Conservation (phyloP, 2,113 vertebrate genomes). For the Dromaius novaehollandiae region DNA sequence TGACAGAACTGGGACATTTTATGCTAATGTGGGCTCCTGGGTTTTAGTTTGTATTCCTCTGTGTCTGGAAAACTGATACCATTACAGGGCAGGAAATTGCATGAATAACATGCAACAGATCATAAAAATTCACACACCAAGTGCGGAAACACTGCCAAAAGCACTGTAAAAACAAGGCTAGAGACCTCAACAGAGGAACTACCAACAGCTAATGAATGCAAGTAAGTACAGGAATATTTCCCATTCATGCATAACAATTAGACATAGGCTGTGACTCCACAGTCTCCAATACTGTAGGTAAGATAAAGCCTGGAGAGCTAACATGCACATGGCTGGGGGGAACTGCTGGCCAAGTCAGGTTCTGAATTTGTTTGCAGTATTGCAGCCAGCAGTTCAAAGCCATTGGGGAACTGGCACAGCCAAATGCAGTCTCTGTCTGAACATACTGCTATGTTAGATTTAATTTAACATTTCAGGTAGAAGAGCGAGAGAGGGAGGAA, state of each 20-base stretch:
- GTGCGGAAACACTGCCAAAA: constrained; percentile 78
- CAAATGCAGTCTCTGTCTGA: neutral
- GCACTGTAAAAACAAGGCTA: constrained; percentile 78
- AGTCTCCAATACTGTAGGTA: constrained; percentile 50
- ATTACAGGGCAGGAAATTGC: constrained; percentile 87
- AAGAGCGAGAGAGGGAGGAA: neutral
- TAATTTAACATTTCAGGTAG: neutral
- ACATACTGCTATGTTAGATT: neutral
- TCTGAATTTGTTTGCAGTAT: constrained; percentile 37
- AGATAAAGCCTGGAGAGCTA: constrained; percentile 56
- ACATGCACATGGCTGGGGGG: neutral
- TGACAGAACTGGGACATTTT: constrained; percentile 90
- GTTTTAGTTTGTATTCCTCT: constrained; percentile 81
- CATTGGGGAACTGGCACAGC: neutral
- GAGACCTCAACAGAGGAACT: constrained; percentile 78
- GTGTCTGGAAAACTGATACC: constrained; percentile 83
- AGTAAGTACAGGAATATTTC: constrained; percentile 76
- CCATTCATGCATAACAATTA: constrained; percentile 75
- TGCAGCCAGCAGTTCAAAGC: constrained; percentile 40
- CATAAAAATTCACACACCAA: constrained; percentile 82
- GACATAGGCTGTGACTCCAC: constrained; percentile 57
- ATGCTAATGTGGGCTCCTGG: constrained; percentile 83
- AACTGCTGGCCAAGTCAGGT: constrained; percentile 11
- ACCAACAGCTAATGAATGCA: constrained; percentile 78
- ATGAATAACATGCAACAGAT: constrained; percentile 84